A percentile compares a stretch with the other conserved stretches of the same genome.
These are phyloP conservation scores for Abramis brama DNA, from an alignment of 2,113 vertebrate species.

Conservation along the genomic window DNA sequence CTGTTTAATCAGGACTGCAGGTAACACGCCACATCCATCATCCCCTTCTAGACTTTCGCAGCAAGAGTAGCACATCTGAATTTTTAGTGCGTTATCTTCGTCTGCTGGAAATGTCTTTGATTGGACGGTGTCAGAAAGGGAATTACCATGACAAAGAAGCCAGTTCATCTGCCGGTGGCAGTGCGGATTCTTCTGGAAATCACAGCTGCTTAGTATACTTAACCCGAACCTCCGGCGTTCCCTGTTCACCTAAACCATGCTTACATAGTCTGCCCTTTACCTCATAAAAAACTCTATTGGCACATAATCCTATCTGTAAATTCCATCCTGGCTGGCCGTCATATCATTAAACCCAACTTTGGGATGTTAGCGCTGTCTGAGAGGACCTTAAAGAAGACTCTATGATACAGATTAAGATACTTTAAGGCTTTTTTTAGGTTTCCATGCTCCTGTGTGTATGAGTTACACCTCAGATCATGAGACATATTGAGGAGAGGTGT, in stretches of 20 bases:
- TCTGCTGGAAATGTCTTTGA: slow-evolving; percentile 33
- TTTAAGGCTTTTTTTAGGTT: not conserved
- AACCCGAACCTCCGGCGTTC: slow-evolving; percentile 18
- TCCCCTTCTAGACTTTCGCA: not conserved
- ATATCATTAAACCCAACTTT: slow-evolving; percentile 29
- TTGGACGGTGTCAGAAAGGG: slow-evolving; percentile 30
- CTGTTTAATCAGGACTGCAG: slow-evolving; percentile 50
- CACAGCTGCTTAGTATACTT: slow-evolving; percentile 43
- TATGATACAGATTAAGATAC: not conserved
- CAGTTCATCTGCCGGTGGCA: slow-evolving; percentile 2
- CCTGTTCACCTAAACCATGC: slow-evolving; percentile 15
- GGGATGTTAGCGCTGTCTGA: slow-evolving; percentile 10
- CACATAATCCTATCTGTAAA: slow-evolving; percentile 41
- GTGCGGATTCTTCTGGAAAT: slow-evolving; percentile 30
- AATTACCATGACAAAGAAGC: slow-evolving; percentile 41
- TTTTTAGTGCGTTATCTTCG: slow-evolving; percentile 44
- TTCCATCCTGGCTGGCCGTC: not conserved
- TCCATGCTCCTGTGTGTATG: not conserved
- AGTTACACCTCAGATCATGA: not conserved
- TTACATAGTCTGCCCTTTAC: not conserved
- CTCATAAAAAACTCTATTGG: not conserved
- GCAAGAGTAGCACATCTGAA: slow-evolving; percentile 29
- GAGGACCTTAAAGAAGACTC: not conserved
- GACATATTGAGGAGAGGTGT: not conserved
- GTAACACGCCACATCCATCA: slow-evolving; percentile 55